These are phyloP conservation scores for Noctua pronuba DNA, from an alignment of 2,888 invertebrate genomes.

Conservation along the genomic window DNA sequence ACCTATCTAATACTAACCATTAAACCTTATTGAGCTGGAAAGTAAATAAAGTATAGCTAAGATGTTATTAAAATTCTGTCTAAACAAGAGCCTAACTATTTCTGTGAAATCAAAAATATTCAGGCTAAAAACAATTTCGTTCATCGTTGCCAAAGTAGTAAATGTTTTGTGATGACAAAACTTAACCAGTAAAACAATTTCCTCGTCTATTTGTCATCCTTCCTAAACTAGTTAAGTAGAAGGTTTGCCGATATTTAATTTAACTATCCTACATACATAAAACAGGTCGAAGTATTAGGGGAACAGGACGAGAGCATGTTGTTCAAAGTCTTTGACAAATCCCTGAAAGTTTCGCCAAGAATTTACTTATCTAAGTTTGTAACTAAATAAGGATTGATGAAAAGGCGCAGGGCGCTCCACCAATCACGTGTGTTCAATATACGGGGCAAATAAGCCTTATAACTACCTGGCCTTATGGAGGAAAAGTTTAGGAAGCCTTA, in stretches of 20 bases:
- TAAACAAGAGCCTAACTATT: neutral
- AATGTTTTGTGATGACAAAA: slow-evolving; percentile 3
- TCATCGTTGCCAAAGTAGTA: neutral
- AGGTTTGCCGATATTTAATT: slow-evolving; percentile 29
- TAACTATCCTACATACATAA: slow-evolving; percentile 32
- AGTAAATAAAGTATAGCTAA: neutral
- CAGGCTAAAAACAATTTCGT: neutral
- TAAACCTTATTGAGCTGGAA: neutral
- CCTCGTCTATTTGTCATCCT: neutral
- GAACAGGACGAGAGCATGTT: slow-evolving; percentile 27
- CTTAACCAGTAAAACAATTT: slow-evolving; percentile 1
- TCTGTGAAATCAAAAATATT: neutral
- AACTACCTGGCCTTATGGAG: slow-evolving; percentile 5
- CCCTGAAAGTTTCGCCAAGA: slow-evolving; percentile 55
- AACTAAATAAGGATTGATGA: slow-evolving; percentile 57
- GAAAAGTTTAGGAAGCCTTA: slow-evolving; percentile 22
- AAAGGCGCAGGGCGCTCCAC: slow-evolving; percentile 4
- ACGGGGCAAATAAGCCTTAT: slow-evolving; percentile 11
- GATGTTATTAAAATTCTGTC: neutral
- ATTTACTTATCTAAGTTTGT: slow-evolving; percentile 54
- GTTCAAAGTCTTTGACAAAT: slow-evolving; percentile 45
- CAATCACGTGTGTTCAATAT: slow-evolving; percentile 2
- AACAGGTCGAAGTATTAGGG: slow-evolving; percentile 38
- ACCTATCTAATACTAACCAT: neutral
- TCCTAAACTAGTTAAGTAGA: slow-evolving; percentile 18